Base-by-base conservation (phyloP, 2,888 invertebrate genomes). In the Lepidocyrtoides sp. region DNA sequence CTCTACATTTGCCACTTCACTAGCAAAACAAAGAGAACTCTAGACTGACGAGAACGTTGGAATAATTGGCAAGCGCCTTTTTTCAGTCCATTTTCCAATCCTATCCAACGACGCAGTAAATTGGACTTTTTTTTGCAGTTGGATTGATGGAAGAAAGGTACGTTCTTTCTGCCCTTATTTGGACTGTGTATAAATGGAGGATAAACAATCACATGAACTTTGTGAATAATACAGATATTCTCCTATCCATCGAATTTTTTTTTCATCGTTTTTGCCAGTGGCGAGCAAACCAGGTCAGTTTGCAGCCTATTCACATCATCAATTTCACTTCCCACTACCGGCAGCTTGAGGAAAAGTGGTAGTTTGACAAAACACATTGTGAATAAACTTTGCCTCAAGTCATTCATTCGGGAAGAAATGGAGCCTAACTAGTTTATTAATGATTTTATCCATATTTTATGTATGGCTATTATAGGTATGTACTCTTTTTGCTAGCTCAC, bases 361-460 rank as follows among this genome's bases (percentile, higher is more conserved):
- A 10, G 44, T 48, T 51, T 32, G 51, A 36, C 17, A 66, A 36
- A 51, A 26, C 69, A 84, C 84, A 69, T 66, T 41, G 72, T 85
- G 85, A 85, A 72, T 85, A 84, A 84, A 84, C 17, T 85, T 84
- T 54, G 72, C 48, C 72, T n/a, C 85, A 20, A 72, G 54, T 66
- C 69, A 29, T 69, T 84, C 48, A 32, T 54, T 69, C 69, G 36
- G 29, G 69, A 79, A 41, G 63, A 87, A 79, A 23, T 66, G 79
- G 51, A 57, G 63, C 57, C 51, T 79, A 20, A 66, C 87, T 23
- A 87, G 66, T 86, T 75, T 75, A 87, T 87, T 87, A 63, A 87
- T 79, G 79, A 79, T n/a, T 54, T 51, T n/a, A 48, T 87, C 32
- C 79, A 87, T 86, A 57, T 60, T 79, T 79, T 5, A 87, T 75